Evolutionary conservation across 1,140 invertebrate species (phyloP).

Genomic region (Limonius californicus): DNA sequence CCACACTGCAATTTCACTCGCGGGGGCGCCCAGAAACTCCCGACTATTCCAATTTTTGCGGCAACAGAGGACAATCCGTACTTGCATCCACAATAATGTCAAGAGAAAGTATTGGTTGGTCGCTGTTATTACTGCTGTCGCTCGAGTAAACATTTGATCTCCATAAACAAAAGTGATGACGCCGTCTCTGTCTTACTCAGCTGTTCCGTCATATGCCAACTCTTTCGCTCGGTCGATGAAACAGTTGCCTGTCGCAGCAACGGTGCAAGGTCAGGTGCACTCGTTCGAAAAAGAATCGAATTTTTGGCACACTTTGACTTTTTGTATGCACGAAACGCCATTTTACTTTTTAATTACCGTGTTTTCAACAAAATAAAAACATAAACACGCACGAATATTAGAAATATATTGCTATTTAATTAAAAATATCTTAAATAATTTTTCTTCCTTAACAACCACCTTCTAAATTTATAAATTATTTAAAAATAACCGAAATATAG

Average conservation of each 20-base stretch:
- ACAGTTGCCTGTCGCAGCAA: neutral
- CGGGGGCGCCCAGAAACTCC: neutral
- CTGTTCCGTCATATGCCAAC: conserved; percentile 4
- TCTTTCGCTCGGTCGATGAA: neutral
- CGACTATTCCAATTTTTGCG: neutral
- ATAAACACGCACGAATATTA: no score
- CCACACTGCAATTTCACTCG: conserved; percentile 1
- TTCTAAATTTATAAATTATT: no score
- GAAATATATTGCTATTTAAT: no score
- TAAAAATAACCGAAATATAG: no score
- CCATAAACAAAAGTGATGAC: conserved; percentile 13
- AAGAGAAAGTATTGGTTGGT: neutral
- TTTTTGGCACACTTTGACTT: no score
- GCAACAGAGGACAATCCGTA: neutral
- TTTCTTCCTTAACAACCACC: no score
- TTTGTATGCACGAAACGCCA: no score
- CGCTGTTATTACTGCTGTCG: neutral
- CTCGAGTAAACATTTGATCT: conserved; percentile 13
- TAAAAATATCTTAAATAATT: no score
- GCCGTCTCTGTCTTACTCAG: conserved; percentile 3
- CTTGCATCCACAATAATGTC: neutral
- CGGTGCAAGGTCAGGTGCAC: no score
- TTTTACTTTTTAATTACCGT: no score
- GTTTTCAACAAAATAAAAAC: no score
- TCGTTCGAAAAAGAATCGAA: no score